Conservation (phyloP, 2,113 vertebrate genomes). For the Strix uralensis region DNA sequence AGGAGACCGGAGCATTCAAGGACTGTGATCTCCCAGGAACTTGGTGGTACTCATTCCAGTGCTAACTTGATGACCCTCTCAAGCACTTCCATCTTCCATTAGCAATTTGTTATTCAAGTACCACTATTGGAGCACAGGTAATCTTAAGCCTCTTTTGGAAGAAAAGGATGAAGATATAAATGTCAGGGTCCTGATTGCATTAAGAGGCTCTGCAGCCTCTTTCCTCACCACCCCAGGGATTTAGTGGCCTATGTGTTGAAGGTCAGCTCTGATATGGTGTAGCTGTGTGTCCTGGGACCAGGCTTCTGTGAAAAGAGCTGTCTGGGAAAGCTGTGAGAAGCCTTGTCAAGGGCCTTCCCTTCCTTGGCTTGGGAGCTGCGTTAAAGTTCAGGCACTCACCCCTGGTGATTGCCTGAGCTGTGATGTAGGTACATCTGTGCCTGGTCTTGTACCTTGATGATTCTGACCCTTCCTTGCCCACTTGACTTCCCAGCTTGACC, state of each 20-base stretch:
- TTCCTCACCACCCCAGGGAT: rapidly evolving
- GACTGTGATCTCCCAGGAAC: neutral
- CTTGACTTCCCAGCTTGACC: neutral
- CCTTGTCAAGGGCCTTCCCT: neutral
- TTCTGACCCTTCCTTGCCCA: neutral
- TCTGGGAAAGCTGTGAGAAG: neutral
- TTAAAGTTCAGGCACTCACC: neutral
- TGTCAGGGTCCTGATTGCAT: neutral
- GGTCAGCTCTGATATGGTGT: neutral
- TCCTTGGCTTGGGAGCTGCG: neutral
- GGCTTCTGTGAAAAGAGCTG: neutral
- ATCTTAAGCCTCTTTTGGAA: neutral
- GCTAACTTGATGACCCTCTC: neutral
- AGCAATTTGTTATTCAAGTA: neutral
- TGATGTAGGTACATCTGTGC: rapidly evolving
- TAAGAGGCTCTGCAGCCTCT: neutral
- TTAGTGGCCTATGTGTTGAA: neutral
- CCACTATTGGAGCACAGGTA: neutral
- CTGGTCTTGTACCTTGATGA: neutral
- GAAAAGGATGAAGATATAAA: neutral
- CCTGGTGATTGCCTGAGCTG: neutral
- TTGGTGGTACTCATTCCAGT: rapidly evolving
- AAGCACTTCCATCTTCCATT: neutral
- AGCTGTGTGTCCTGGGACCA: neutral
- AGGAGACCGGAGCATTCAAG: neutral